These are phyloP conservation scores for Drosophila acutilabella DNA, from an alignment of 2,888 invertebrate genomes.

Conservation along the genomic window DNA sequence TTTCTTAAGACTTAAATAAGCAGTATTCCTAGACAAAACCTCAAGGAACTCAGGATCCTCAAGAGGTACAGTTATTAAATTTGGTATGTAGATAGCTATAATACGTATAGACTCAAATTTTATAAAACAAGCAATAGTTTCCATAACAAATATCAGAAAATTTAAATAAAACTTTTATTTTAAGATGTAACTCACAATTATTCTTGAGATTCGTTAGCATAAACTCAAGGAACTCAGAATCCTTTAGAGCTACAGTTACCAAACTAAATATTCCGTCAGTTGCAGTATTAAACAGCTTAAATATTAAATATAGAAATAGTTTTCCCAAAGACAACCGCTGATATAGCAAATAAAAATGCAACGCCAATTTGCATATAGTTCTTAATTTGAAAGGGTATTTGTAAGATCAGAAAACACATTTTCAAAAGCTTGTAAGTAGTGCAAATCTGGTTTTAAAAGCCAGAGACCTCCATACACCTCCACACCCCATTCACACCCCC, in stretches of 20 bases:
- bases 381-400: conserved; percentile 1
- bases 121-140: too few species aligned
- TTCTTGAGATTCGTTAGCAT: background rate
- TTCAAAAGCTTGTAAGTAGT: background rate
- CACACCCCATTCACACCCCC: background rate
- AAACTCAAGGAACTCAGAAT: background rate
- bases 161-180: too few species aligned
- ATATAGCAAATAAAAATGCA: background rate
- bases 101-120: too few species aligned
- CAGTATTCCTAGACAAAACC: background rate
- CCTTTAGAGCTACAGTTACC: background rate
- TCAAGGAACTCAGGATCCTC: background rate
- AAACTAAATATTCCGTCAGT: background rate
- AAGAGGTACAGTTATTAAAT: background rate
- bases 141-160: too few species aligned
- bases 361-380: background rate
- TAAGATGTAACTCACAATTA: too few species aligned
- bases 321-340: background rate
- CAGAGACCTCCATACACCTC: conserved; percentile 5
- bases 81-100: background rate
- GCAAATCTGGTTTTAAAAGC: conserved; percentile 25
- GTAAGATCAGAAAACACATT: background rate
- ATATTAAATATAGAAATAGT: background rate
- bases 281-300: background rate
- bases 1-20: too few species aligned